Evolutionary conservation across 2,888 invertebrate species (phyloP).

Genomic region (Unio delphinus): DNA sequence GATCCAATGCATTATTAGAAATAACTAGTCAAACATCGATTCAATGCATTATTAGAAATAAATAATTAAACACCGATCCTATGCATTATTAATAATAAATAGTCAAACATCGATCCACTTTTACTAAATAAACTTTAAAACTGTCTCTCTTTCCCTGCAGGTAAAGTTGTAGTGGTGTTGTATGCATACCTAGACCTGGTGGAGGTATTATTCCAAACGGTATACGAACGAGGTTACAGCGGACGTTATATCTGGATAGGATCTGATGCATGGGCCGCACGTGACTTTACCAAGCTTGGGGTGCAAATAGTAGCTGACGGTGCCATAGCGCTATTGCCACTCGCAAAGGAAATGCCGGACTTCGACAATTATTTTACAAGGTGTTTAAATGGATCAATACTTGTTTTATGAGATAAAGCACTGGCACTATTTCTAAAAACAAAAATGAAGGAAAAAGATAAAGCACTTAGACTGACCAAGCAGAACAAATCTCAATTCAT

Average conservation of each 20-base stretch:
- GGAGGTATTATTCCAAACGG: conserved; percentile 72
- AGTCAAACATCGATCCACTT: too few species aligned
- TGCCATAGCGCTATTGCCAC: conserved; percentile 75
- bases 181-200: conserved; percentile 74
- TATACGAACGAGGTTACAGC: conserved; percentile 55
- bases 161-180: conserved; percentile 73
- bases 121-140: too few species aligned
- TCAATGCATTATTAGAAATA: too few species aligned
- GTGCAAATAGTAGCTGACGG: conserved; percentile 72
- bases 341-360: conserved; percentile 71
- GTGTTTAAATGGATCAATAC: conserved; percentile 18
- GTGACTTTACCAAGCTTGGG: conserved; percentile 51
- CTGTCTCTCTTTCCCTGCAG: conserved; percentile 10
- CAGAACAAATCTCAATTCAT: too few species aligned
- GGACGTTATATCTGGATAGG: conserved; percentile 74
- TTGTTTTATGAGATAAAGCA: neutral
- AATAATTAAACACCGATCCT: too few species aligned
- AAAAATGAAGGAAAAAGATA: neutral
- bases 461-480: neutral
- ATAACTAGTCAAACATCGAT: too few species aligned
- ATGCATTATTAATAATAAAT: too few species aligned
- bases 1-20: too few species aligned
- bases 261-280: conserved; percentile 75
- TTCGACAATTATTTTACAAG: conserved; percentile 75
- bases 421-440: too few species aligned